These are phyloP conservation scores for Lasioglossum malachurum DNA, from an alignment of 2,888 invertebrate genomes.

Conservation along the genomic window DNA sequence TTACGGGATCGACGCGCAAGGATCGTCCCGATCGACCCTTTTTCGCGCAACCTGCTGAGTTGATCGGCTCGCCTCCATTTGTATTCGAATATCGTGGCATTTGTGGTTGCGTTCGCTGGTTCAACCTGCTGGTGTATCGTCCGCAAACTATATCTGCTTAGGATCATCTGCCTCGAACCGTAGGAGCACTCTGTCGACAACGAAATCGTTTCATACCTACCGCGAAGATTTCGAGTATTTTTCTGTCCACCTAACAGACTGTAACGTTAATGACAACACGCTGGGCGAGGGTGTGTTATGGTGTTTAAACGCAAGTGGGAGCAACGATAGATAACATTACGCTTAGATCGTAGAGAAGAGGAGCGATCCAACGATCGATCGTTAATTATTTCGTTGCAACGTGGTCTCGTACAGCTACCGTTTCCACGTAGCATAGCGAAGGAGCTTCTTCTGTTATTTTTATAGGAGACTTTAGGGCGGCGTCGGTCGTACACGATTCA, in stretches of 20 bases:
- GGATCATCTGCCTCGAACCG: neutral
- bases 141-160: neutral
- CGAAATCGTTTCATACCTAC: neutral
- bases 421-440: slow-evolving; percentile 37
- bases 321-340: slow-evolving; percentile 23
- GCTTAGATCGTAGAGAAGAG: slow-evolving; percentile 35
- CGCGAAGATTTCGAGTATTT: neutral
- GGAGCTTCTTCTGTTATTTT: slow-evolving; percentile 59
- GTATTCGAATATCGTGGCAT: neutral
- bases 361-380: slow-evolving; percentile 43
- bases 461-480: slow-evolving; percentile 52
- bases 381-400: slow-evolving; percentile 48
- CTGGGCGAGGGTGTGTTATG: neutral
- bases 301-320: slow-evolving; percentile 1
- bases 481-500: slow-evolving; percentile 41
- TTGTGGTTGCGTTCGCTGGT: neutral
- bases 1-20: neutral
- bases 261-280: neutral
- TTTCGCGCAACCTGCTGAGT: slow-evolving; percentile 27
- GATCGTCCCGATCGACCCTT: neutral
- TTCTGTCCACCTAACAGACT: neutral
- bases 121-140: neutral
- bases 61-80: slow-evolving; percentile 8
- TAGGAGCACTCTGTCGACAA: neutral
- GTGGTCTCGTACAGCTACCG: slow-evolving; percentile 37